Evolutionary conservation across 2,888 invertebrate genomes (phyloP), one percentile per base, ranked within the genome.

Genomic region (Brachypterus glaber): DNA sequence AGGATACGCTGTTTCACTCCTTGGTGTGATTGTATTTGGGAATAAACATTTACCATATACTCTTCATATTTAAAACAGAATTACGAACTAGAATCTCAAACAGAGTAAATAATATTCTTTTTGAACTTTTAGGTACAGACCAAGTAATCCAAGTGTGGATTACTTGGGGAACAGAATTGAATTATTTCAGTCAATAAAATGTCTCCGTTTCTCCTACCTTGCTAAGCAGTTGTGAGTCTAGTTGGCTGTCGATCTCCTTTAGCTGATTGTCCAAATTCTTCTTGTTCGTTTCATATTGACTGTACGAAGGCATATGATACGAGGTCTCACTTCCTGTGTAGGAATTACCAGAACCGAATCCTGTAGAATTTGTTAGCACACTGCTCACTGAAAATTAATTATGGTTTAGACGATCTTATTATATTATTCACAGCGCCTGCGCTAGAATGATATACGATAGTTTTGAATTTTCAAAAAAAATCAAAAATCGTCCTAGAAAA

Each of bases 171-270:
- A n/a, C n/a, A n/a, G n/a, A n/a, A n/a, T n/a, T n/a, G n/a, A n/a
- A 33, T 27, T 9, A 33, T 34, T 42, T 49, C 58, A 59, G 54
- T 60, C 60, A 64, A 60, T 64, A 65, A 58, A 67, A 67, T 30
- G 65, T 66, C 56, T 67, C 66, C 45, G 61, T 63, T 53, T 64
- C 63, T 53, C 67, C 63, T 67, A 68, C 67, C 66, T 68, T 68
- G 55, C 66, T 80, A 64, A 81, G 76, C 58, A 82, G 76, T 62
- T 78, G 76, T 40, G 76, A 74, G 63, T 78, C 76, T 54, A 82
- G 71, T 48, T 85, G 83, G 46, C 82, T 83, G 67, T 86, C 85
- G 52, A 86, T 74, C 64, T 84, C 84, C 61, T 85, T 85, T 51
- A 86, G 70, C 64, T 85, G 83, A 65, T 81, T 81, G 63, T 85